A percentile compares a stretch with the other conserved stretches of the same genome.
Conservation (phyloP, 2,888 invertebrate genomes). For the Philhelius pedissequus region DNA sequence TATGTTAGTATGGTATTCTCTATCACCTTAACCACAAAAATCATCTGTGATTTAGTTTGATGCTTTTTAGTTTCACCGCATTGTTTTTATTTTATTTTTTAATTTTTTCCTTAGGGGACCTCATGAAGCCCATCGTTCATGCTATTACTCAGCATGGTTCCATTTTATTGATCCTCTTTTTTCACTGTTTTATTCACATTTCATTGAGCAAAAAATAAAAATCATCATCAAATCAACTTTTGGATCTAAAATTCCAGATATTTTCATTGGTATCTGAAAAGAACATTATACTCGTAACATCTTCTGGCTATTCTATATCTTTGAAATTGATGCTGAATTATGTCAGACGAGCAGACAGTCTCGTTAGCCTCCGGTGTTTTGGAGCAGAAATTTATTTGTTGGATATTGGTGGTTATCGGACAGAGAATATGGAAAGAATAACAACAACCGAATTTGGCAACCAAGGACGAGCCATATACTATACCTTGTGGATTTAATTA, state of each 20-base stretch:
- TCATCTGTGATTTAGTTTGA: not conserved
- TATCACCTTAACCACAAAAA: not conserved
- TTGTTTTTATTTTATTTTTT: not conserved
- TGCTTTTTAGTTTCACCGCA: not conserved
- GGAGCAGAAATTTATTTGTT: slow-evolving; percentile 21
- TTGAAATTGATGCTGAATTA: slow-evolving; percentile 59
- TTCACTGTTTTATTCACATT: slow-evolving; percentile 5
- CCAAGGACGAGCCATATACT: not conserved
- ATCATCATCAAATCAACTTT: not conserved
- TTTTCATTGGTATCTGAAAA: slow-evolving; percentile 3
- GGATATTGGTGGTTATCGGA: not conserved
- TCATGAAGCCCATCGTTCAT: slow-evolving; percentile 25
- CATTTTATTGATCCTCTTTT: slow-evolving; percentile 10
- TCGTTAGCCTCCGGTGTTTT: slow-evolving; percentile 47
- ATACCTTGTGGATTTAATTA: slow-evolving; percentile 32
- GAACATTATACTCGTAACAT: too few species aligned
- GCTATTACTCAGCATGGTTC: not conserved
- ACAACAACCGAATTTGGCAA: not conserved
- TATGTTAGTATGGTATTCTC: not conserved
- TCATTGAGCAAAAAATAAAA: not conserved
- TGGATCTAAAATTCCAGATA: not conserved
- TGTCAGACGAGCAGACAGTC: slow-evolving; percentile 61
- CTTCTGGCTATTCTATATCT: slow-evolving; percentile 58
- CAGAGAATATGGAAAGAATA: not conserved
- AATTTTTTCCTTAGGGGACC: slow-evolving; percentile 14